phyloP scores from a whole-genome alignment of 2,888 invertebrate species.

The Arrhopalites spinosus region DNA sequence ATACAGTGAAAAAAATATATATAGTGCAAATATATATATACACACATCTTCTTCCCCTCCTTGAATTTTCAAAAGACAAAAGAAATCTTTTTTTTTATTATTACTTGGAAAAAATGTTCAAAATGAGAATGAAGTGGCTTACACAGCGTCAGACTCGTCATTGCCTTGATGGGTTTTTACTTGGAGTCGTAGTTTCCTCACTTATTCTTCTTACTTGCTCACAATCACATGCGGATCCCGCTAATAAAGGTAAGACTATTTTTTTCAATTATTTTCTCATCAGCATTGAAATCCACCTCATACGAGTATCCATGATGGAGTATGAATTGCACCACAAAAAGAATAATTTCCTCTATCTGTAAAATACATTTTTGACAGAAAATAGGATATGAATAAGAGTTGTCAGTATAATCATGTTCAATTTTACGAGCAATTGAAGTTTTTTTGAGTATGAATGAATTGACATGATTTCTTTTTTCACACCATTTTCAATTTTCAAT shows the following conservation, averaged over 20 bases:
- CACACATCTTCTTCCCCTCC: not conserved
- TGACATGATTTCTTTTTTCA: not conserved
- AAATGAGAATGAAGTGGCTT: conserved; percentile 25
- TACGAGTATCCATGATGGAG: no score
- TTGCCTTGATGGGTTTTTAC: conserved; percentile 31
- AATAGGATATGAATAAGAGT: not conserved
- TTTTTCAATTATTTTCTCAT: not conserved
- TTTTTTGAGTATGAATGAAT: not conserved
- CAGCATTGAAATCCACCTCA: not conserved
- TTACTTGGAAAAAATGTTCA: conserved; percentile 14
- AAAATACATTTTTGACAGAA: not conserved
- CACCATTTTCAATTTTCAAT: not conserved
- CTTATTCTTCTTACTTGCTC: conserved; percentile 39
- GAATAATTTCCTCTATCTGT: no score
- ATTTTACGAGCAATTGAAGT: no score
- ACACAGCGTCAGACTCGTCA: conserved; percentile 10
- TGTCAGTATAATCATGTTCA: no score
- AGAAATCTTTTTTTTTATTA: not conserved
- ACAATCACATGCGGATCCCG: conserved; percentile 37
- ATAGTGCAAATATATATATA: not conserved
- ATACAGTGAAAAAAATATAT: conserved; percentile 1
- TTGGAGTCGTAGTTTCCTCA: conserved; percentile 38
- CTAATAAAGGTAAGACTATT: conserved; percentile 28
- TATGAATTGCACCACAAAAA: not conserved
- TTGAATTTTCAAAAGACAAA: no score